A percentile compares a stretch with the other conserved stretches of the same genome.
Conservation (phyloP, 2,113 vertebrate species). For the Stercorarius parasiticus region DNA sequence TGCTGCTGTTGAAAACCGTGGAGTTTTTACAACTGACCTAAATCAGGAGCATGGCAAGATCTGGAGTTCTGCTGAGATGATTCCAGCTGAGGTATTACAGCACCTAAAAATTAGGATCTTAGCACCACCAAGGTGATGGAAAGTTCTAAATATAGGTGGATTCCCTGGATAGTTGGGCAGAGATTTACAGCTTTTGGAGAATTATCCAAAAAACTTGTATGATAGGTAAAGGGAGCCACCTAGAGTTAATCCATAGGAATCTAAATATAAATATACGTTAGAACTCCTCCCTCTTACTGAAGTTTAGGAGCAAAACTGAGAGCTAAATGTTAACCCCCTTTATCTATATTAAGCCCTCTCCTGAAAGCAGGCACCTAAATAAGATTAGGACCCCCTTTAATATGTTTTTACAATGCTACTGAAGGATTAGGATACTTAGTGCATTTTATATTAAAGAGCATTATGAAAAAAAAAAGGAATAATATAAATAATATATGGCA, state of each 20-base stretch:
- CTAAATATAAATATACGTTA: background rate
- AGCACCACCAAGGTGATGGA: background rate
- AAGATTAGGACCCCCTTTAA: background rate
- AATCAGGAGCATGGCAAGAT: background rate
- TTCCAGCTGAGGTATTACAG: background rate
- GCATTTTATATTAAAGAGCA: background rate
- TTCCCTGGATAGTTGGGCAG: background rate
- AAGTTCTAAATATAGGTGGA: background rate
- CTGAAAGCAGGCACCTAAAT: background rate
- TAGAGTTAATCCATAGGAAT: constrained; percentile 40
- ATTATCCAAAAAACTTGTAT: background rate
- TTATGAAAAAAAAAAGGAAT: background rate
- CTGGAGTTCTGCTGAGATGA: background rate
- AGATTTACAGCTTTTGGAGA: background rate
- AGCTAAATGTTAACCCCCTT: background rate
- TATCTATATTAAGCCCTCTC: background rate
- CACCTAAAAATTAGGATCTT: background rate
- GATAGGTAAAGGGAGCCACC: constrained; percentile 50
- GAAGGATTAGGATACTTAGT: background rate
- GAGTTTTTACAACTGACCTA: background rate
- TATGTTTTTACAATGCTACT: background rate
- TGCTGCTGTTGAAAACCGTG: background rate
- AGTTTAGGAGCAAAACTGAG: background rate
- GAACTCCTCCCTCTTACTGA: background rate
- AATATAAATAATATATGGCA: background rate